Base-by-base conservation (phyloP, 2,888 invertebrate genomes). In the Drosophila limbata region DNA sequence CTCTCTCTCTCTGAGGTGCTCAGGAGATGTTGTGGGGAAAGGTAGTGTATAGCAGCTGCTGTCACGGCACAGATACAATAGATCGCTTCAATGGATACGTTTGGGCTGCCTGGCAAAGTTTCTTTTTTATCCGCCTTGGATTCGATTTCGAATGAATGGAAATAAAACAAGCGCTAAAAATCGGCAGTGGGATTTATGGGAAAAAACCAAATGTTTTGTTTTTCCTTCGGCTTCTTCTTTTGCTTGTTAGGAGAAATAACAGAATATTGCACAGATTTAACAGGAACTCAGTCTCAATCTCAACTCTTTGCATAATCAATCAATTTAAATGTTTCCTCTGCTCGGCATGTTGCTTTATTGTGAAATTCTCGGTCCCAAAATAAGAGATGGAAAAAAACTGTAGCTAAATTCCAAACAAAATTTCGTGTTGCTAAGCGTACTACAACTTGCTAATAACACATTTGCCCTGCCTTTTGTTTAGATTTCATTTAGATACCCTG, bases 61-160 rank as follows among this genome's bases (percentile, higher is more conserved):
- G 64, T 64, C 63, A 55, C 48, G 62, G 60, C 56, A 45, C 44
- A 61, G 52, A 66, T 69, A 80, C 65, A 78, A 64, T 66, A 73
- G 77, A 84, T 73, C 73, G 73, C 73, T 69, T 55, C 59, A 73
- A 70, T 73, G 83, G 56, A 42, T 39, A 62, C 44, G 62, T 53
- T 52, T 47, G 39, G 47, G 39, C 39, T 55, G 61, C 31, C 47
- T 47, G 17, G 28, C 37, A 28, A 62, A 48, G 42, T 52, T 64
- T 62, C 60, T 59, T 62, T 25, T 25, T 59, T 61, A 44, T 59
- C 59, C 21, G 17, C 56, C 45, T 28, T 42, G 52, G 62, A 81
- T 59, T 69, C 37, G 31, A 77, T 68, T 80, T 61, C 51, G 37
- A 61, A 45, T 77, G 73, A 60, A 59, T 68, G 65, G 51, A 48